Base-by-base conservation (phyloP, 2,797 vertebrate genomes). In the Anguilla marmorata region DNA sequence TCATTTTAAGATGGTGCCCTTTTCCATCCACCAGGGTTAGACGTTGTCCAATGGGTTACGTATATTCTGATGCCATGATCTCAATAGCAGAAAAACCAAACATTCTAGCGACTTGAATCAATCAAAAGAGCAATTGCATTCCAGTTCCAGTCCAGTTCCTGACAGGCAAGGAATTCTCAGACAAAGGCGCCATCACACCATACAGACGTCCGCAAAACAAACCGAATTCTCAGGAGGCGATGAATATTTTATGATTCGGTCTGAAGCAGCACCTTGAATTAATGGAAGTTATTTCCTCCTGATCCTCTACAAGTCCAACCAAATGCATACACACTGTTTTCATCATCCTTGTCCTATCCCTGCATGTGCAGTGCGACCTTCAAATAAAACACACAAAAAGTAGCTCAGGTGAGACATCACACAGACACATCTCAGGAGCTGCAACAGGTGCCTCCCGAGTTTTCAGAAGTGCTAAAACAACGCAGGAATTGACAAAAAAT, bases 211-310 rank as follows among this genome's bases (percentile, higher is more conserved):
- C 11, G 24, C 45, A 84, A 50, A 54, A 52, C 19, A 52, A 50
- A 52, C 12, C 3, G 2, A 84, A n/a, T 84, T 54, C 45, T 54
- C 50, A 27, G 50, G 72, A 37, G 16, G 33, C 41, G 14, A 8
- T 76, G 72, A 37, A 76, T 76, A 41, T 76, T 76, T 76, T 41
- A 41, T 41, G 33, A 41, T 76, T 33, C 41, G 72, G 72, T 76
- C 72, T 76, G 72, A 41, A 76, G 30, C 9, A 41, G 72, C 72
- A 76, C 33, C 72, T 21, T 76, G 33, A 12, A 76, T 76, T 41
- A 76, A 76, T 84, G 48, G 41, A 83, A 84, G 11, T 54, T 19
- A 76, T 37, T 76, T 76, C 63, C n/a, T 79, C 76, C 21, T 80
- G 45, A 80, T 80, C 30, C 45, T 45, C 37, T 24, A 80, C 76